phyloP scores from a whole-genome alignment of 2,797 vertebrate species.

The Karalla daura region DNA sequence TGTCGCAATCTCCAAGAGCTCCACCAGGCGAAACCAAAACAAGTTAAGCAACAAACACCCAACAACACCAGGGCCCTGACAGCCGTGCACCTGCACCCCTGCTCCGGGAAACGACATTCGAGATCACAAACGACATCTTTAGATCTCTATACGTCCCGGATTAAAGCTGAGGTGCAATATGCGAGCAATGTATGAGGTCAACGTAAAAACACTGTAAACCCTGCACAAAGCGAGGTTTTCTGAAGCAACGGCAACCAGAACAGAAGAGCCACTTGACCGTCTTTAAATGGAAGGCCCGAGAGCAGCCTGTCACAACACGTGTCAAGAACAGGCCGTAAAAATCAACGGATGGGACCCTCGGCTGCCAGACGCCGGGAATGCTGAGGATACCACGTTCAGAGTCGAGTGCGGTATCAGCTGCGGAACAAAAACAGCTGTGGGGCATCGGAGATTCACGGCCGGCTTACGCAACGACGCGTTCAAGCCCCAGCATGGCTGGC shows the following conservation, averaged over 20 bases:
- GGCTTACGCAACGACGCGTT: conserved; percentile 38
- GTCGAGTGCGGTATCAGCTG: background rate
- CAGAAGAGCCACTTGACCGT: too few relatives aligned
- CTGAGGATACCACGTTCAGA: conserved; percentile 15
- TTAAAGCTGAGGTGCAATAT: too few relatives aligned
- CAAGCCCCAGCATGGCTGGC: conserved; percentile 16
- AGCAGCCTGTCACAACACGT: too few relatives aligned
- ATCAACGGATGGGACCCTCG: background rate
- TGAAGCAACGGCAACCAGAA: too few relatives aligned
- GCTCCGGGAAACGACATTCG: background rate
- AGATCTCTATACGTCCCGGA: too few relatives aligned
- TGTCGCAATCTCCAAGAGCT: background rate
- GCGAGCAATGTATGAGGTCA: too few relatives aligned
- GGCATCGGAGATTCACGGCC: conserved; percentile 27
- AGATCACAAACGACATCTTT: too few relatives aligned
- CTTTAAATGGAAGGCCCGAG: too few relatives aligned
- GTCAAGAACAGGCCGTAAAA: background rate
- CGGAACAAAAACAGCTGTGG: conserved; percentile 53
- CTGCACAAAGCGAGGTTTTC: too few relatives aligned
- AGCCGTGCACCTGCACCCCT: background rate
- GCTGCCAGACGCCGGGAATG: background rate
- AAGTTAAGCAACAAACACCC: background rate
- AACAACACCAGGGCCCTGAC: background rate
- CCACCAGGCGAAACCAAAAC: background rate
- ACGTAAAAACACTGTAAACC: too few relatives aligned